A percentile compares a stretch with the other conserved stretches of the same genome.
These are phyloP conservation scores for Himalopsyche kuldschensis DNA, from an alignment of 2,888 invertebrate species.

Conservation along the genomic window DNA sequence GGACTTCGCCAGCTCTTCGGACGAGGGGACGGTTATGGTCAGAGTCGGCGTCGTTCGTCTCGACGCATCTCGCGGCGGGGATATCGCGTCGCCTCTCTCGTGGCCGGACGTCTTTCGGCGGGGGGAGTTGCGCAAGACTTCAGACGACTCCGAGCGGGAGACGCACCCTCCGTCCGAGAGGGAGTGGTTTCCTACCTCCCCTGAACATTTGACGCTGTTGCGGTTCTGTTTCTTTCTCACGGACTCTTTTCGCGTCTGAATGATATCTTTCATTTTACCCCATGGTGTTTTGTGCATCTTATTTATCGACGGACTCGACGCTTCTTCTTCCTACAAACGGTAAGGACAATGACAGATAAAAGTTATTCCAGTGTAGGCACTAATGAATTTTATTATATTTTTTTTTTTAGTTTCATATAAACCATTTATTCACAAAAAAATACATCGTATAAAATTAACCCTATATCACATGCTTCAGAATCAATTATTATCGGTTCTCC, in stretches of 20 bases:
- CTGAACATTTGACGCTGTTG: conserved; percentile 51
- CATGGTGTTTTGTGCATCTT: conserved; percentile 70
- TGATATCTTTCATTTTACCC: conserved; percentile 77
- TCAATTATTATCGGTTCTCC: too few species aligned
- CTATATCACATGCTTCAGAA: too few species aligned
- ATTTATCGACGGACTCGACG: conserved; percentile 56
- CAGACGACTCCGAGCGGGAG: conserved; percentile 42
- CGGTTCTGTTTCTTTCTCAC: conserved; percentile 62
- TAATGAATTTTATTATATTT: too few species aligned
- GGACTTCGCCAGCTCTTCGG: conserved; percentile 59
- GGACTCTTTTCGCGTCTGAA: conserved; percentile 70
- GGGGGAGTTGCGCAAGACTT: conserved; percentile 38
- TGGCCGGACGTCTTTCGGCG: conserved; percentile 31
- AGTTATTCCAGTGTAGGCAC: too few species aligned
- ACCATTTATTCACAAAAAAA: too few species aligned
- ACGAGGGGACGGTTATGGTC: conserved; percentile 64
- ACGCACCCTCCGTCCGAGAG: conserved; percentile 56
- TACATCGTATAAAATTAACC: too few species aligned
- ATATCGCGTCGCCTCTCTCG: conserved; percentile 33
- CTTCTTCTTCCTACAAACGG: conserved; percentile 53
- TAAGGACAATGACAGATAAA: neutral
- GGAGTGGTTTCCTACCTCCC: conserved; percentile 49
- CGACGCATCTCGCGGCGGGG: conserved; percentile 45
- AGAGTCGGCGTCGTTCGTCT: conserved; percentile 51
- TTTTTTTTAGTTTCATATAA: too few species aligned